phyloP scores from a whole-genome alignment of 2,113 vertebrate species.

The Phrynosoma blainvillii region DNA sequence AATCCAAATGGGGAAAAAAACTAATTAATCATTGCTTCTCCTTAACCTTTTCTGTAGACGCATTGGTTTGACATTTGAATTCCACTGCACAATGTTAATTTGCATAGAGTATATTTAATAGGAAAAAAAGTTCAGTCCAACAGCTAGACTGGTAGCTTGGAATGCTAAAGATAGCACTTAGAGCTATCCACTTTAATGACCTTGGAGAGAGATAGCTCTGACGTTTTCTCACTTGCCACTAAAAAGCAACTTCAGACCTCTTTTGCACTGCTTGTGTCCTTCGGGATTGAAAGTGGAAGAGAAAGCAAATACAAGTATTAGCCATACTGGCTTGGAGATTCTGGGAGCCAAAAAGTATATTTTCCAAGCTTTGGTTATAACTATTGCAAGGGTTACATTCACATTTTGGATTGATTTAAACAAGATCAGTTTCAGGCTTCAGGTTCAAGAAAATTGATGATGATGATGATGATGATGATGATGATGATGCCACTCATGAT shows the following conservation, averaged over 20 bases:
- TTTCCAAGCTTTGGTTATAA: not conserved
- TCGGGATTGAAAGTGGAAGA: not conserved
- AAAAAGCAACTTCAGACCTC: not conserved
- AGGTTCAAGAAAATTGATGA: not conserved
- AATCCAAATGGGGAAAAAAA: not conserved
- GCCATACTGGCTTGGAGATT: not conserved
- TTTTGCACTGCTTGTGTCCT: not conserved
- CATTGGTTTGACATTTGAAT: slow-evolving; percentile 44
- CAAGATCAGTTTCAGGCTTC: not conserved
- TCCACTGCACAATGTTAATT: slow-evolving; percentile 5
- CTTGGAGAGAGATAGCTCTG: not conserved
- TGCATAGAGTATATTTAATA: slow-evolving; percentile 16
- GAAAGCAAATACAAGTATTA: not conserved
- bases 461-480: too few relatives aligned
- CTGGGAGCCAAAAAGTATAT: too few relatives aligned
- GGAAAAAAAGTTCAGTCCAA: not conserved
- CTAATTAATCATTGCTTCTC: slow-evolving; percentile 40
- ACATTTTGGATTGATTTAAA: not conserved
- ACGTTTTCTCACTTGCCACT: not conserved
- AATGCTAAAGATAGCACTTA: not conserved
- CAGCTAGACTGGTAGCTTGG: not conserved
- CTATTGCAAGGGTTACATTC: not conserved
- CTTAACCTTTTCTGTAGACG: slow-evolving; percentile 40
- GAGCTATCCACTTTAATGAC: not conserved
- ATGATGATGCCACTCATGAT: too few relatives aligned